Evolutionary conservation across 2,797 vertebrate species (phyloP).

Genomic region (Sphenopsis melanotis): DNA sequence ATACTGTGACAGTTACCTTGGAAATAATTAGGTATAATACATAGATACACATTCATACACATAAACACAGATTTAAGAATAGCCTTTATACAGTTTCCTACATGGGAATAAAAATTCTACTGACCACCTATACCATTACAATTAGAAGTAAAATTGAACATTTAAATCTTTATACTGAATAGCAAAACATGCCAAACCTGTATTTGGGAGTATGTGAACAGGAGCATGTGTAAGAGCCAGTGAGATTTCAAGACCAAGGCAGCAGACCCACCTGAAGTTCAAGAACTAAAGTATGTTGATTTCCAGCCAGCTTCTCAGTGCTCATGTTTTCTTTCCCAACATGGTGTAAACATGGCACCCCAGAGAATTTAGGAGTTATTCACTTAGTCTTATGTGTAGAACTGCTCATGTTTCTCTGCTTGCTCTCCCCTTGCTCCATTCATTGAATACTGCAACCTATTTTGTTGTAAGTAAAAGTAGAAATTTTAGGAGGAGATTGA

Average conservation of each 20-base stretch:
- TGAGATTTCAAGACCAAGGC: background rate
- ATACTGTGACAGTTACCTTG: background rate
- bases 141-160: background rate
- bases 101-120: background rate
- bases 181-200: background rate
- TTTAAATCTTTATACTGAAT: background rate
- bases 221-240: background rate
- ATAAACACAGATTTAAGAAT: background rate
- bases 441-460: background rate
- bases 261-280: background rate
- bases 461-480: background rate
- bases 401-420: background rate
- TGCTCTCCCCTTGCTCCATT: background rate
- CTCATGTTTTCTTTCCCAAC: background rate
- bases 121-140: fast-evolving
- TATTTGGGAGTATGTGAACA: background rate
- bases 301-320: background rate
- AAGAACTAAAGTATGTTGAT: background rate
- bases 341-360: background rate
- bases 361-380: background rate
- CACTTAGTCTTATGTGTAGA: background rate
- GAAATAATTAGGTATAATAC: background rate
- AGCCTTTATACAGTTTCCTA: background rate
- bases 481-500: background rate
- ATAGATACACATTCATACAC: background rate